Conservation (phyloP, 2,113 vertebrate genomes). For the Menura novaehollandiae region DNA sequence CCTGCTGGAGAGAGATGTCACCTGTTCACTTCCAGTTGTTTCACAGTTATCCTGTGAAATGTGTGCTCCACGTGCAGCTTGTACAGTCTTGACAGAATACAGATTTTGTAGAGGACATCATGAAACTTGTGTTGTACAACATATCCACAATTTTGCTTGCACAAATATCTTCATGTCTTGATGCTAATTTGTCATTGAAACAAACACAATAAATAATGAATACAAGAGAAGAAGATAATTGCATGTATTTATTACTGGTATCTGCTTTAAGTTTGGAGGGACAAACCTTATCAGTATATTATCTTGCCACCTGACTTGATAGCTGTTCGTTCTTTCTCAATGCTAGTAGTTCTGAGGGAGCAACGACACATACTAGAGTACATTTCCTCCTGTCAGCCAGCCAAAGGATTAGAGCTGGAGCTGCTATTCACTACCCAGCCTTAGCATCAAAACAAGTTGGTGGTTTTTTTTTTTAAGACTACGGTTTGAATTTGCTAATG, state of each 20-base stretch:
- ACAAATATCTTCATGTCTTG: neutral
- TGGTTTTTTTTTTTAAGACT: neutral
- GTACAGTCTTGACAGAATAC: neutral
- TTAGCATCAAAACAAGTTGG: slow-evolving; percentile 31
- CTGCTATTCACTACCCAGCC: neutral
- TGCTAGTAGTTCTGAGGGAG: neutral
- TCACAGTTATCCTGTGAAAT: neutral
- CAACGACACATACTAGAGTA: neutral
- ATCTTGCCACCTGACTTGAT: neutral
- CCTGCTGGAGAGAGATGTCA: neutral
- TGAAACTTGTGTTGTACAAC: neutral
- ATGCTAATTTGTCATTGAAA: neutral
- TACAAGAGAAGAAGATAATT: neutral
- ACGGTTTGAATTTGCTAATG: slow-evolving; percentile 28
- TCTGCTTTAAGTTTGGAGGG: neutral
- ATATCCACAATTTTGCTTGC: neutral
- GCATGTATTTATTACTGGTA: neutral
- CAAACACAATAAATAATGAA: neutral
- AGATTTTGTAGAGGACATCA: neutral
- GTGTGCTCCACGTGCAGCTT: neutral
- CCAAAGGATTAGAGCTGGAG: slow-evolving; percentile 29
- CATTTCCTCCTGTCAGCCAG: slow-evolving; percentile 33
- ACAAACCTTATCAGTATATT: neutral
- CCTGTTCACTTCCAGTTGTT: neutral
- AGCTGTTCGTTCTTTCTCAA: neutral